A percentile compares a stretch with the other conserved stretches of the same genome.
phyloP scores from a whole-genome alignment of 92 coral and sea anemone genomes.

The Palythoa heliodiscus region DNA sequence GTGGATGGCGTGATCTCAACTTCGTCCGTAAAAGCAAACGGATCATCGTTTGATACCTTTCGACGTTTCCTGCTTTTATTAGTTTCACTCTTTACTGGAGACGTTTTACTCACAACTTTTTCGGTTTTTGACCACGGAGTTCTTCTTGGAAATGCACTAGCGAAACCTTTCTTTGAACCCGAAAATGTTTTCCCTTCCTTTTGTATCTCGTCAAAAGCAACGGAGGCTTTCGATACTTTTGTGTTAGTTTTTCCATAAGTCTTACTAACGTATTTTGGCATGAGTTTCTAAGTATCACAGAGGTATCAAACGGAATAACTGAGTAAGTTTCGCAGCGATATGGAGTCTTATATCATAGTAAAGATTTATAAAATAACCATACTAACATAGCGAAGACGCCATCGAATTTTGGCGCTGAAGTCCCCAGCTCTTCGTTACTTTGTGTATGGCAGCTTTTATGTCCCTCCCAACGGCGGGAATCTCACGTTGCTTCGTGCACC shows the following conservation, averaged over 20 bases:
- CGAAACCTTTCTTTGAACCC: slow-evolving; percentile 37
- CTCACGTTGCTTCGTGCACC: neutral
- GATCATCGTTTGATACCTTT: slow-evolving; percentile 75
- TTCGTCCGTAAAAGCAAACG: slow-evolving; percentile 87
- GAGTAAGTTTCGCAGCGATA: neutral
- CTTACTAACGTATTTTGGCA: slow-evolving; percentile 84
- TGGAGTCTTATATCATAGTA: neutral
- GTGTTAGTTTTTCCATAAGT: slow-evolving; percentile 75
- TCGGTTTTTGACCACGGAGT: slow-evolving; percentile 82
- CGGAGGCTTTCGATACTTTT: slow-evolving; percentile 60
- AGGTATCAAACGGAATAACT: neutral
- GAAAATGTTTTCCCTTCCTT: slow-evolving; percentile 45
- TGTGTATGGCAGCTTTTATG: slow-evolving; percentile 12
- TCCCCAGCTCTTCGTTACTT: neutral
- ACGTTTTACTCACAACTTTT: slow-evolving; percentile 56
- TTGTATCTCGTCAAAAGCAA: slow-evolving; percentile 78
- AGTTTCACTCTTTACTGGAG: slow-evolving; percentile 39
- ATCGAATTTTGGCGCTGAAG: slow-evolving; percentile 45
- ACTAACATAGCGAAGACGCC: neutral
- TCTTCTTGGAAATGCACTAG: slow-evolving; percentile 61
- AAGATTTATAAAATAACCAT: slow-evolving; percentile 2
- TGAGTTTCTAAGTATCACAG: slow-evolving; percentile 53
- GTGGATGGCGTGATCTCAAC: slow-evolving; percentile 53
- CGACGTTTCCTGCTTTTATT: slow-evolving; percentile 52
- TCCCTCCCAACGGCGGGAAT: slow-evolving; percentile 16